Evolutionary conservation across 2,888 invertebrate species (phyloP), one percentile per base, ranked within the genome.

Genomic region (Rotaria sp.): DNA sequence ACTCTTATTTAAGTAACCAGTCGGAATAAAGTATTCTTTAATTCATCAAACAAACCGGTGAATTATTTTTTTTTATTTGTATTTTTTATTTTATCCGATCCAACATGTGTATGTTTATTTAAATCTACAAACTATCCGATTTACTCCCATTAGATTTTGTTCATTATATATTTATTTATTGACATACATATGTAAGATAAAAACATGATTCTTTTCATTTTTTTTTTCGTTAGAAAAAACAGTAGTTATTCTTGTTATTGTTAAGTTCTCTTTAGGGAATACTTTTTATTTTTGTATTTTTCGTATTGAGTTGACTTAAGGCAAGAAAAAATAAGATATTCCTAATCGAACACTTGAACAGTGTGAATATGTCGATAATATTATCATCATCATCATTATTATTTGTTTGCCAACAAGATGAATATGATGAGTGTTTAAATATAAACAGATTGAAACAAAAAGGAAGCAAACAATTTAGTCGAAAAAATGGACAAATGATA

Each of bases 181-280:
- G 67, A 67, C 67, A 67, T 35, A 35, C 57, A 21, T 59, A n/a
- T 59, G 30, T 15, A 59, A n/a, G 30, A 59, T 30, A 59, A 21
- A 59, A 35, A 67, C 35, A 67, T 30, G 35, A 67, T 67, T 35
- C 18, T 67, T 59, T 59, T 8, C 1, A 21, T 35, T 67, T 67
- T 67, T 7, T 7, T 67, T 35, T 67, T 67, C 8, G 67, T 67
- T 35, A 30, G 67, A 67, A 67, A 67, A 67, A 67, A 67, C 67
- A 67, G 67, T 67, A 67, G 67, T 67, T 67, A 67, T 67, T 67
- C 67, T 67, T 67, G 18, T 67, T n/a, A n/a, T n/a, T 67, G 67
- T 67, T 67, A 67, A 67, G 67, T 67, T 67, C 67, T 67, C 67
- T 67, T 67, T 7, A 35, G 67, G 67, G 67, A 30, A 67, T 67